phyloP scores from a whole-genome alignment of 2,113 vertebrate species.

The Prochilodus magdalenae region DNA sequence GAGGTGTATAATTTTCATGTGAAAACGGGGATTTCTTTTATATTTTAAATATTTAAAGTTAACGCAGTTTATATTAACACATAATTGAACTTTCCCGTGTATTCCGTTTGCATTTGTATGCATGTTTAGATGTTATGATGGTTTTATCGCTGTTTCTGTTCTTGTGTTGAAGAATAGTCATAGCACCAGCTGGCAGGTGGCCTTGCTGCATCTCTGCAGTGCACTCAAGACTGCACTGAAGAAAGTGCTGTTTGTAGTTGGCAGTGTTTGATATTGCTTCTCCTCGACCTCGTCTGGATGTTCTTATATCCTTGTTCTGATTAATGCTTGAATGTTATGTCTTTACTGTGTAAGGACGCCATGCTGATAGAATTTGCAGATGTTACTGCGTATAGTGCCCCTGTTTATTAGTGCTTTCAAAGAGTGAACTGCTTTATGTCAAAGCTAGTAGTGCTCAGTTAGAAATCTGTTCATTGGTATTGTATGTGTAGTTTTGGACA shows the following conservation, averaged over 20 bases:
- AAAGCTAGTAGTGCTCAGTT: too few relatives aligned
- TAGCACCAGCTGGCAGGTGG: constrained; percentile 38
- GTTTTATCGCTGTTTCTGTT: not conserved
- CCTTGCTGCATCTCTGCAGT: constrained; percentile 5
- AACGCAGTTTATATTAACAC: too few relatives aligned
- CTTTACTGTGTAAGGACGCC: constrained; percentile 19
- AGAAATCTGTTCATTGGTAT: too few relatives aligned
- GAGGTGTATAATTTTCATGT: too few relatives aligned
- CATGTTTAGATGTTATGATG: not conserved
- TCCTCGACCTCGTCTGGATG: constrained; percentile 17
- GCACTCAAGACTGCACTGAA: not conserved
- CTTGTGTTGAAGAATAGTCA: not conserved
- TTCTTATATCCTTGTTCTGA: not conserved
- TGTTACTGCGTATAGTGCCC: not conserved
- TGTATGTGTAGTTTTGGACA: too few relatives aligned
- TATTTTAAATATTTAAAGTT: too few relatives aligned
- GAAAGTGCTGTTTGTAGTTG: constrained; percentile 20
- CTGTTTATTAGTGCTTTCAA: not conserved
- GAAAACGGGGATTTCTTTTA: too few relatives aligned
- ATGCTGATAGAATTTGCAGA: not conserved
- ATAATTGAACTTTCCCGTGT: too few relatives aligned
- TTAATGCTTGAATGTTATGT: constrained; percentile 15
- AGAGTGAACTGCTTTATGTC: not conserved
- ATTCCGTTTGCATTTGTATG: too few relatives aligned
- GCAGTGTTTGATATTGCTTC: not conserved